Evolutionary conservation across 92 coral and sea anemone species (phyloP), one percentile per base, ranked within the genome.

Genomic region (Zoanthus gigantus): DNA sequence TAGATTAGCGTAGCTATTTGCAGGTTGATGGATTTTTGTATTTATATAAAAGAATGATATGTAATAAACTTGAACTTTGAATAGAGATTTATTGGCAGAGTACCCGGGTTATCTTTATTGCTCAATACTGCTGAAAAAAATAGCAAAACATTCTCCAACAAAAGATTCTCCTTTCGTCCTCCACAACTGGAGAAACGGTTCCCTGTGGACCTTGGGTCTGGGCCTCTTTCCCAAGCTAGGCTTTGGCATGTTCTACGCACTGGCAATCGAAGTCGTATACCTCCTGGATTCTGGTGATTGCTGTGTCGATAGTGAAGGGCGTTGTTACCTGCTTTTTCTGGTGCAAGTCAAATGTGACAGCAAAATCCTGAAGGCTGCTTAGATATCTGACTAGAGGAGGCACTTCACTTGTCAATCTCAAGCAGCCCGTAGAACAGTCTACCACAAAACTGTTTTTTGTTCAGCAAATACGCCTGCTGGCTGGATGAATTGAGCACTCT

Each of bases 201-300:
- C 84, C 90, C 53, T 47, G 69, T 9, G 72, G 90, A 78, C 72
- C 90, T 18, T 87, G 85, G 47, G 90, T 78, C 54, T 87, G 85
- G 90, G 72, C 86, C 56, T 17, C 34, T 78, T 77, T 69, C 85
- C 90, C 90, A 87, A 78, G 90, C 6, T 78, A 87, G 57, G 74
- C 85, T 87, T 87, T 87, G 76, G 65, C 78, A 67, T 87, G 84
- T 0, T 78, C n/a, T 37, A 37, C 42, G 4, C 42, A 37, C 42
- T 37, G 42, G 42, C 42, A 37, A 37, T 37, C 42, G 42, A 37
- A 37, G 42, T 37, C 42, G 4, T 37, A 37, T 37, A 37, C 42
- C 42, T 37, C 42, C 4, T 37, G 42, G 42, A 37, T 37, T 37
- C 42, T 37, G 42, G 42, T 37, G 42, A 37, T 37, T 37, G 2